Conservation (phyloP, 2,797 vertebrate genomes). For the Florisuga fusca region DNA sequence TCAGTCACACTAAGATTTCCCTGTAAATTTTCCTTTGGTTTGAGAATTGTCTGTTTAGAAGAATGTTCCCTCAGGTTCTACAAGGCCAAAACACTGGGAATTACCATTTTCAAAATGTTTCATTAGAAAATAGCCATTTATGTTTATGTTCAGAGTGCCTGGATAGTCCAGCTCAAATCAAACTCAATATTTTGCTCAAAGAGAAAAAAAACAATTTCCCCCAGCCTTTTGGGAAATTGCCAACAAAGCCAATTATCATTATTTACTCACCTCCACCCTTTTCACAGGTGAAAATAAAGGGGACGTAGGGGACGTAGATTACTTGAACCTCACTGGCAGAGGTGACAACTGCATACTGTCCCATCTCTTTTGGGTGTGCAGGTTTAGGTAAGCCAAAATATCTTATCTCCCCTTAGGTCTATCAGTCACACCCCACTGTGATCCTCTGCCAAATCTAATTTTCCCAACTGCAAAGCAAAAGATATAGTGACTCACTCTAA, state of each 20-base stretch:
- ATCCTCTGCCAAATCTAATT: background rate
- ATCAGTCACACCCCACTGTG: background rate
- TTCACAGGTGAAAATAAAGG: slow-evolving; percentile 25
- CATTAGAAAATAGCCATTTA: background rate
- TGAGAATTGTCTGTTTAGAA: background rate
- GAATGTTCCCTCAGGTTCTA: background rate
- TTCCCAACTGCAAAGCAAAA: background rate
- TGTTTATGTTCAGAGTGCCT: background rate
- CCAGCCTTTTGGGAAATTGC: background rate
- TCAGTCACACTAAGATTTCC: background rate
- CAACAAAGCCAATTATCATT: background rate
- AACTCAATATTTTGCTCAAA: background rate
- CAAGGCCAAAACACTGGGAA: background rate
- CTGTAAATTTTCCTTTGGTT: background rate
- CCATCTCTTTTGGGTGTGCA: background rate
- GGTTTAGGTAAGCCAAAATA: background rate
- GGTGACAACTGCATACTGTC: background rate
- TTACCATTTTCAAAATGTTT: background rate
- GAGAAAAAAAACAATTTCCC: background rate
- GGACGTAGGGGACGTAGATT: background rate
- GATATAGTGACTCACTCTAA: background rate
- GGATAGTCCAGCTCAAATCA: background rate
- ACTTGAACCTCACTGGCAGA: background rate
- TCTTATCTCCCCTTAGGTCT: background rate
- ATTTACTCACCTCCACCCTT: background rate